Evolutionary conservation across 1,140 invertebrate species (phyloP), one percentile per base, ranked within the genome.

Genomic region (Caerostris darwini): DNA sequence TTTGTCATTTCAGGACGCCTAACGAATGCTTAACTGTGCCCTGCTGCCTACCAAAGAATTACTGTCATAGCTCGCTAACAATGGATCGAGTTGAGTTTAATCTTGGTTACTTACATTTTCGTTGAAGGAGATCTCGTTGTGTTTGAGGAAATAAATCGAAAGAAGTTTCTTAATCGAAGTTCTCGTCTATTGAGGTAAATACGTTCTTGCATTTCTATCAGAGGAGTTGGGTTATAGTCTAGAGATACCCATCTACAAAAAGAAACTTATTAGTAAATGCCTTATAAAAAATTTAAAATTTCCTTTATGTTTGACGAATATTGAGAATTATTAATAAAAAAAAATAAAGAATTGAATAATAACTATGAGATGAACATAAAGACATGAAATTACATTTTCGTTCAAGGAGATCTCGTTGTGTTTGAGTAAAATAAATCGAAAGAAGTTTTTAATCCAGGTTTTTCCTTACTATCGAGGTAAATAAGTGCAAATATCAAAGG

Each of bases 61-160:
- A 69, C 87, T 69, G 87, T 89, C 87, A 71, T 69, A 89, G 87
- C 54, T 89, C 50, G 17, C 87, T 71, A 89, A 89, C 87, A 89
- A 89, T 89, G 34, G 57, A 87, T 7, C 7, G 4, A 8, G 85
- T 58, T 77, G n/a, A 17, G 59, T 87, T 87, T 87, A 87, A 87
- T 87, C 85, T 87, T 7, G 58, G 59, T 19, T 61, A 53, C 56
- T 64, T 61, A 64, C 10, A 87, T 87, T 87, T 87, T 87, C 64
- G 34, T 50, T 34, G 4, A 6, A 14, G 53, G 34, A 17, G 17
- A 12, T 64, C 17, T 4, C 4, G 17, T 3, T 67, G 14, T 19
- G 34, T 59, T 87, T 10, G 7, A 6, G 57, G n/a, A 58, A 85
- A 34, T 34, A 34, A 34, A 34, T 34, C 34, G 34, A 34, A 34